Percentiles rank a stretch among this genome's conserved stretches.
Evolutionary conservation across 2,797 vertebrate species (phyloP).

Genomic region (Apogon talboti): DNA sequence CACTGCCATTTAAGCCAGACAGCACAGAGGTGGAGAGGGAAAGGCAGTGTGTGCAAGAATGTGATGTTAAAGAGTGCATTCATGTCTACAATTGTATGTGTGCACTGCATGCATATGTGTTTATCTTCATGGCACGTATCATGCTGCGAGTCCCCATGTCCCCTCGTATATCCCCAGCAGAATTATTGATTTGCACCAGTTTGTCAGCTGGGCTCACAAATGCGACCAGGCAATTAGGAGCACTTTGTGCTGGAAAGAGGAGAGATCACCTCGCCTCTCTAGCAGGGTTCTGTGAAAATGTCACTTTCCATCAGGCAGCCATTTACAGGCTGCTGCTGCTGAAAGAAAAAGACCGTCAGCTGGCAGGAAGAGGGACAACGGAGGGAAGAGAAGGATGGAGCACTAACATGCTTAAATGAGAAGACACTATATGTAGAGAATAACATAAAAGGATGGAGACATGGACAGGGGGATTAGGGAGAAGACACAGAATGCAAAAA

Average conservation of each 20-base stretch:
- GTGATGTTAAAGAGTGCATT: constrained; percentile 5
- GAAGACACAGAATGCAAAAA: constrained; percentile 6
- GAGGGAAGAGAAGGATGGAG: constrained; percentile 38
- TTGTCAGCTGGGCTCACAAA: constrained; percentile 81
- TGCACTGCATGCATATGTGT: constrained; percentile 46
- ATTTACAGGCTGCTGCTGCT: constrained; percentile 67
- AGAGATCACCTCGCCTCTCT: constrained; percentile 77
- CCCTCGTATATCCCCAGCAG: constrained; percentile 49
- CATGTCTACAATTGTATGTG: constrained; percentile 23
- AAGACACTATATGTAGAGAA: constrained; percentile 13
- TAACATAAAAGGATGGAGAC: constrained; percentile 3
- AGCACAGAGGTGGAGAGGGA: constrained; percentile 28
- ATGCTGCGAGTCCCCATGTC: constrained; percentile 40
- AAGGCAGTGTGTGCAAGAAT: constrained; percentile 12
- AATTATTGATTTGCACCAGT: constrained; percentile 83
- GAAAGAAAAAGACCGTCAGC: constrained; percentile 48
- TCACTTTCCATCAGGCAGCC: constrained; percentile 82
- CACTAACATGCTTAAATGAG: constrained; percentile 38
- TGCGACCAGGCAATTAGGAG: constrained; percentile 82
- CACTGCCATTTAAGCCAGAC: constrained; percentile 74
- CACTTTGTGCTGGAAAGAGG: constrained; percentile 77
- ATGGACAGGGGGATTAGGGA: no score
- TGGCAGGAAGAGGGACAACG: constrained; percentile 23
- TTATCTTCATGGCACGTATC: constrained; percentile 34
- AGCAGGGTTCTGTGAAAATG: constrained; percentile 80